These are phyloP conservation scores for Papilio gigon DNA, from an alignment of 2,888 invertebrate species.

Conservation along the genomic window DNA sequence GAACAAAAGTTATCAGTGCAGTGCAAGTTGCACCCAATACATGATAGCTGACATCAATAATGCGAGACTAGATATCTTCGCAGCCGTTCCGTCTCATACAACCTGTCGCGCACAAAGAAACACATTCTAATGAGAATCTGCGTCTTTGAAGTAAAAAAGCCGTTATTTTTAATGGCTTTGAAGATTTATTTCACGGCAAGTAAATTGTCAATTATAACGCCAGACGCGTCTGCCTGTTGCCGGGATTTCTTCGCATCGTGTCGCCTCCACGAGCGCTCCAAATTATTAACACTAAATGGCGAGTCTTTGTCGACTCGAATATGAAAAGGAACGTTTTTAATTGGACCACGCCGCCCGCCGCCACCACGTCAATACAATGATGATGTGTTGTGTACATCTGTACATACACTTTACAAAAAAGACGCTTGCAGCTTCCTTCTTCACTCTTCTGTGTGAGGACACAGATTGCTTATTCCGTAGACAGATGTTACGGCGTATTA, in stretches of 20 bases:
- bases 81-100: too few species aligned
- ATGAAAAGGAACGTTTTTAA: constrained; percentile 5
- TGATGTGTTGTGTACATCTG: neutral
- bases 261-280: neutral
- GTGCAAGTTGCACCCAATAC: too few species aligned
- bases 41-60: too few species aligned
- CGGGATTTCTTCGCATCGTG: neutral
- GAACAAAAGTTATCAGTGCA: too few species aligned
- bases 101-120: too few species aligned
- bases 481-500: neutral
- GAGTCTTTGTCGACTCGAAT: neutral
- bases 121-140: constrained; percentile 1
- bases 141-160: constrained; percentile 4
- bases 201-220: constrained; percentile 22
- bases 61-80: too few species aligned
- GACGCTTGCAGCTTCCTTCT: too few species aligned
- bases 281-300: neutral
- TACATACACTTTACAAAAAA: too few species aligned
- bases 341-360: neutral
- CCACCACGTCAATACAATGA: neutral
- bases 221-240: constrained; percentile 12
- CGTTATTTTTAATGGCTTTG: constrained; percentile 8
- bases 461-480: neutral
- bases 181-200: constrained; percentile 16
- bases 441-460: neutral